Evolutionary conservation across 2,113 vertebrate species (phyloP), one percentile per base, ranked within the genome.

Genomic region (Stegastes partitus): DNA sequence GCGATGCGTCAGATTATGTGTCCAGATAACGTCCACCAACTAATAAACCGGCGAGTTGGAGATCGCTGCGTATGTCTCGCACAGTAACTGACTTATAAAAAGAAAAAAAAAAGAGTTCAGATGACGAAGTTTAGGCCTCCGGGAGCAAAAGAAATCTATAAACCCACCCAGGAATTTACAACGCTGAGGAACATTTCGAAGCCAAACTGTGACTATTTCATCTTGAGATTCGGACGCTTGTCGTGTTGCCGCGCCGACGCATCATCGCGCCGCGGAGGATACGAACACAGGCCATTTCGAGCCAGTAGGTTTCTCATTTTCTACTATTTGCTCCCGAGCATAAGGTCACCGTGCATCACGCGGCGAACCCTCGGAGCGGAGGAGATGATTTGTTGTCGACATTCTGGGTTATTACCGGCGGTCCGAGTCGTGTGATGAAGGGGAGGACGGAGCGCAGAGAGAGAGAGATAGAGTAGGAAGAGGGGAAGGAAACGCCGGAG

Each of bases 371-470:
- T 79, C 63, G 37, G 61, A 85, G 61, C 79, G 58, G 54, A 81
- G 68, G 26, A 81, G 82, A 78, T 86, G 76, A 90, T 90, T 90
- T 89, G 87, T 72, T 53, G 74, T 79, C 22, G 22, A 73, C 74
- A 67, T 81, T 83, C 74, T 66, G 55, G 79, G 77, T 83, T 88
- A 88, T 89, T 88, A 88, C 77, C 70, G 72, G 55, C 8, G 44
- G 81, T 76, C 68, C 59, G 47, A 64, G 45, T 67, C 56, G 31
- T 72, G 59, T 68, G 58, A 80, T 79, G 68, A 68, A 66, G 57
- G 53, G 22, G 45, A 26, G n/a, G 64, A 42, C 21, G 72, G 55
- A 47, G 54, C 3, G 22, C 15, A 2, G 9, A 34, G 44, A 45
- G 62, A 64, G 6, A 37, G 37, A 55, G 63, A 74, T 44, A 22